Evolutionary conservation across 2,113 vertebrate genomes (phyloP).

Genomic region (Penelope pileata): DNA sequence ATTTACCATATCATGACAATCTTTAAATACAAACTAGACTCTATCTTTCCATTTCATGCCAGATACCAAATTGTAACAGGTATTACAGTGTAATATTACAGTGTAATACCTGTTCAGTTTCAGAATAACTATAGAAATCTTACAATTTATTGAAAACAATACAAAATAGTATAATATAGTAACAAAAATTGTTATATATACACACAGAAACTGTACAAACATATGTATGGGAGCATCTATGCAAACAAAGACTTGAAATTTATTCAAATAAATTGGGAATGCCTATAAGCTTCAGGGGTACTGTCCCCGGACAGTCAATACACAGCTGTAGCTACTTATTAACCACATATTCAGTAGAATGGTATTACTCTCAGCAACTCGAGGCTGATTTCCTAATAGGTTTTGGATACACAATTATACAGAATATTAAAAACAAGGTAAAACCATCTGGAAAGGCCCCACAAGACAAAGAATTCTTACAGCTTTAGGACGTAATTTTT

Average conservation of each 20-base stretch:
- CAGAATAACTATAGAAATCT: not conserved
- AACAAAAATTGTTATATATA: not conserved
- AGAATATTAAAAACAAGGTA: not conserved
- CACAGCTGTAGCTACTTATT: not conserved
- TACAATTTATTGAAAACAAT: not conserved
- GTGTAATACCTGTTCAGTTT: not conserved
- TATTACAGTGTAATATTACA: not conserved
- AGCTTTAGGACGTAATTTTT: not conserved
- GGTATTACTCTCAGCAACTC: not conserved
- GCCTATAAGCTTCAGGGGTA: not conserved
- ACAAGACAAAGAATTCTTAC: not conserved
- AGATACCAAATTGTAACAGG: not conserved
- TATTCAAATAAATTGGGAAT: not conserved
- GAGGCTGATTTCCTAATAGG: not conserved
- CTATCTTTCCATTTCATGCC: not conserved
- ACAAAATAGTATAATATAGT: not conserved
- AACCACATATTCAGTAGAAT: not conserved
- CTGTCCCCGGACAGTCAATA: not conserved
- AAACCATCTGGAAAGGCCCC: not conserved
- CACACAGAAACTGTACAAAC: not conserved
- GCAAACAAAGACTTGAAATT: not conserved
- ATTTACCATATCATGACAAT: constrained; percentile 16
- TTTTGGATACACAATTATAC: not conserved
- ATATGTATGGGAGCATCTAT: not conserved
- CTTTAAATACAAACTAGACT: constrained; percentile 31